phyloP scores from a whole-genome alignment of 2,888 invertebrate genomes.

The Mimumesa dahlbomi region DNA sequence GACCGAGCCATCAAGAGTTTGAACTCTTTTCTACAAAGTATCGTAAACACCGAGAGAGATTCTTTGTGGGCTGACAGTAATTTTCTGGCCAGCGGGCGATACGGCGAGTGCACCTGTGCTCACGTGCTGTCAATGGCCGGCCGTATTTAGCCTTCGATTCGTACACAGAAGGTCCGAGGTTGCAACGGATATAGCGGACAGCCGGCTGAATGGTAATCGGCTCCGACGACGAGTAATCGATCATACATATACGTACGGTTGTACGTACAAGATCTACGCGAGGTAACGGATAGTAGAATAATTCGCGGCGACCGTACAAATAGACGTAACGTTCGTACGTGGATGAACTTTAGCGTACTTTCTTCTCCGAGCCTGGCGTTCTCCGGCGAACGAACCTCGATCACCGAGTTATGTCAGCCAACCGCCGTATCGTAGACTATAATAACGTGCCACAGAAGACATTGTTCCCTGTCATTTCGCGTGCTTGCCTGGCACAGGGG shows the following conservation, averaged over 20 bases:
- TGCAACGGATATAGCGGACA: constrained; percentile 67
- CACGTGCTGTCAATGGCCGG: constrained; percentile 67
- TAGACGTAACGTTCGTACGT: no score
- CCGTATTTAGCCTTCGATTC: constrained; percentile 68
- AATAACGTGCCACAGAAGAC: no score
- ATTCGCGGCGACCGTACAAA: no score
- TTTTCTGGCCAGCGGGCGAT: constrained; percentile 28
- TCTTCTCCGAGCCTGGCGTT: neutral
- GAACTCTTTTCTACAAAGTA: no score
- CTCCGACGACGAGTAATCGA: no score
- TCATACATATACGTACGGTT: no score
- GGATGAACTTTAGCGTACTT: neutral
- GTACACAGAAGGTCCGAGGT: constrained; percentile 59
- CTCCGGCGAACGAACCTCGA: neutral
- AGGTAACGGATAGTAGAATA: no score
- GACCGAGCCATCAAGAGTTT: no score
- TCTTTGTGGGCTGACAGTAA: constrained; percentile 13
- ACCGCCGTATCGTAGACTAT: constrained; percentile 5
- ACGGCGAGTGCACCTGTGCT: constrained; percentile 45
- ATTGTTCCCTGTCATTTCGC: constrained; percentile 48
- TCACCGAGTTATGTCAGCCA: constrained; percentile 11
- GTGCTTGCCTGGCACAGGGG: constrained; percentile 43
- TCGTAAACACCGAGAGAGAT: neutral
- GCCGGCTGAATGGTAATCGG: constrained; percentile 66
- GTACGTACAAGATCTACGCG: no score